Percentiles rank a stretch among this genome's conserved stretches.
Conservation (phyloP, 2,113 vertebrate species). For the Noturus placidus region DNA sequence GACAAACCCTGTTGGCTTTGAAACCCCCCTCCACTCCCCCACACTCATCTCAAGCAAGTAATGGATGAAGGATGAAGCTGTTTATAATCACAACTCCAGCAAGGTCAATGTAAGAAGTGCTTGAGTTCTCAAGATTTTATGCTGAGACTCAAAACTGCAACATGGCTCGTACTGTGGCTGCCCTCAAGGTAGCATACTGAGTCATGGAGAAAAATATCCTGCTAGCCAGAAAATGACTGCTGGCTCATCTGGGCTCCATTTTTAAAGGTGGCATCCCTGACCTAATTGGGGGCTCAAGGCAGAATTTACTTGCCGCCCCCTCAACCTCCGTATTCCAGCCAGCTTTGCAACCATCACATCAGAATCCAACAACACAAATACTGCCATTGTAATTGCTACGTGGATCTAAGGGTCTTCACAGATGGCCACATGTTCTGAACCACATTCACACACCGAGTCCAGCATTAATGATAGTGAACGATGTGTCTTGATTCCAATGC, state of each 20-base stretch:
- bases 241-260: not conserved
- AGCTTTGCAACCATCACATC: not conserved
- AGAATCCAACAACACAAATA: not conserved
- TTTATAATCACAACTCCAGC: not conserved
- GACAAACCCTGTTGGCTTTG: not conserved
- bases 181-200: not conserved
- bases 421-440: slow-evolving; percentile 23
- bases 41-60: not conserved
- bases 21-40: not conserved
- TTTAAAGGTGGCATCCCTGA: slow-evolving; percentile 7
- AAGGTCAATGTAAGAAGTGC: not conserved
- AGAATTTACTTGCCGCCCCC: not conserved
- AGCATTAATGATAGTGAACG: slow-evolving; percentile 24
- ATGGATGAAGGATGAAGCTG: not conserved
- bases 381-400: not conserved
- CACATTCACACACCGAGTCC: slow-evolving; percentile 10
- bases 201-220: slow-evolving; percentile 1
- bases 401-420: slow-evolving; percentile 21
- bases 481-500: slow-evolving; percentile 43
- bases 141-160: not conserved
- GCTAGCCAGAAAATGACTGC: not conserved
- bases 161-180: slow-evolving; percentile 1
- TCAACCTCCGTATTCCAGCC: not conserved
- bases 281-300: not conserved
- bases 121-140: not conserved